Base-by-base conservation (phyloP, 1,140 invertebrate genomes). In the Mamestra configurata region DNA sequence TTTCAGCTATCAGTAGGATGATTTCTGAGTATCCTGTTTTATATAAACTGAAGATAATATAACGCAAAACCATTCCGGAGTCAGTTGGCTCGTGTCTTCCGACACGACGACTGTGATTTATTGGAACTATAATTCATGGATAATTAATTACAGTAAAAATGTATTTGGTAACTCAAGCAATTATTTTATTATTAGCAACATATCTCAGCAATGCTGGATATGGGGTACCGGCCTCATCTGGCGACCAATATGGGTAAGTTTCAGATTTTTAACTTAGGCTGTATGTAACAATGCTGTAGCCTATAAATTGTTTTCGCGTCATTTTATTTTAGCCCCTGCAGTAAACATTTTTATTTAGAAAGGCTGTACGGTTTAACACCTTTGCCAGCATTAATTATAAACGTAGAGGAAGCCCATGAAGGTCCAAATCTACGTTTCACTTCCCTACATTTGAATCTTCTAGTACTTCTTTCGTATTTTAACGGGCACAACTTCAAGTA, bases 1-100 rank as follows among this genome's bases (percentile, higher is more conserved):
- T 82, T 86, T 83, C 61, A 84, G 46, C 86, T 90, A 90, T 92
- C 89, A 80, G 64, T 79, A 87, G 85, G 86, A 89, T 89, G 86
- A 86, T 85, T 79, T 18, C 71, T 80, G 82, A 85, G 85, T 89
- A 85, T 90, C 89, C 89, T 89, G 84, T 89, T 83, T 87, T 86
- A 88, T 86, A 76, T 76, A 82, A 87, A 87, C 82, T 80, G 77
- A 27, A 86, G 77, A 84, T 88, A 86, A 85, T 77, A 72, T 84
- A 79, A 61, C 18, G 40, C 31, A 77, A 83, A 78, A 82, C 72
- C 76, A 78, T 82, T 79, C 51, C 64, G 68, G 70, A 80, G 80
- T 89, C 88, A 92, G 92, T 92, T 51, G 78, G 85, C 88, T 88
- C 85, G 86, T 77, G 82, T 79, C 81, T 71, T 72, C 79, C 82